Percentiles rank a stretch among this genome's conserved stretches.
These are phyloP conservation scores for Elmis aenea DNA, from an alignment of 2,888 invertebrate species.

Conservation along the genomic window DNA sequence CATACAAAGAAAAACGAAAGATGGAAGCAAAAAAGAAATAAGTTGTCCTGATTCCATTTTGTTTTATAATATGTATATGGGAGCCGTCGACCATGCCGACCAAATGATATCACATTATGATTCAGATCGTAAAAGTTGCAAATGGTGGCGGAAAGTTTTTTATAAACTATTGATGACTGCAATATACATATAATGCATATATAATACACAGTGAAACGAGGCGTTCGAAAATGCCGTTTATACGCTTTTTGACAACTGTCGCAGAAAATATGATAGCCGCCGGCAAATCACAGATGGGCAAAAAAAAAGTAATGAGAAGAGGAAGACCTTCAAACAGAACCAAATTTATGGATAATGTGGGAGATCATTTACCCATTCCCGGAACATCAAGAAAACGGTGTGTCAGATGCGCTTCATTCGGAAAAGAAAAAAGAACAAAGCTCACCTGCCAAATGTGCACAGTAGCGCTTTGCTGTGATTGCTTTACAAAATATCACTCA, in stretches of 20 bases:
- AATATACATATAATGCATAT: not conserved
- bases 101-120: slow-evolving; percentile 1
- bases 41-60: no score
- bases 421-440: not conserved
- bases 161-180: no score
- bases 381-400: not conserved
- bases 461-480: not conserved
- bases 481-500: not conserved
- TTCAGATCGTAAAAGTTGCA: not conserved
- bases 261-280: slow-evolving; percentile 1
- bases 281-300: slow-evolving; percentile 2
- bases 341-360: slow-evolving; percentile 2
- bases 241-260: not conserved
- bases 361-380: slow-evolving; percentile 2
- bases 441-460: not conserved
- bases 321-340: slow-evolving; percentile 1
- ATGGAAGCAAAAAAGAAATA: slow-evolving; percentile 3
- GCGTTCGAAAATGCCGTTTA: not conserved
- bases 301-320: slow-evolving; percentile 2
- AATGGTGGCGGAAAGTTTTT: no score
- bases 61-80: no score
- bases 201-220: not conserved
- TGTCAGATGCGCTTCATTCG: not conserved
- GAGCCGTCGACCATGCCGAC: slow-evolving; percentile 2
- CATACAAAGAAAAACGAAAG: slow-evolving; percentile 3